Evolutionary conservation across 2,113 vertebrate genomes (phyloP), one percentile per base, ranked within the genome.

Genomic region (Lipophrys pholis): DNA sequence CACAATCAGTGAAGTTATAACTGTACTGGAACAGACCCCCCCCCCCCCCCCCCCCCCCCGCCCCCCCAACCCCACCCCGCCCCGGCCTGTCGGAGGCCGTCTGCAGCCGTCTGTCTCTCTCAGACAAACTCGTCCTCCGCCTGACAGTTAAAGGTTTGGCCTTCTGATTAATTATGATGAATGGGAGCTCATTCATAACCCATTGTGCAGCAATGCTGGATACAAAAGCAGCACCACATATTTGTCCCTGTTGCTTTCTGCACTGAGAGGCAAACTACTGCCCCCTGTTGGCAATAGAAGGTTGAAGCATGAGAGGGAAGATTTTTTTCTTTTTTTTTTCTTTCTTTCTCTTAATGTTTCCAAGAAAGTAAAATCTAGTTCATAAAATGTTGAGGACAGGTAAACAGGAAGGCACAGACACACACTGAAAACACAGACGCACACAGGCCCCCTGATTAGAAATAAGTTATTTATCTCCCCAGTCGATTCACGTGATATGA

Each of bases 141-240:
- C 57, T 87, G 90, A 89, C 88, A 87, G 83, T 49, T 73, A 84
- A 87, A 82, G 82, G 84, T 83, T 87, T 69, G 87, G 73, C 77
- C 69, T 69, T 11, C 76, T 87, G 85, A 90, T 88, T 87, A 88
- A 89, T 86, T 72, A 68, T 78, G 83, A 90, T 85, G 61, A 92
- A 90, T 82, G 74, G 79, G 57, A 58, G 49, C 81, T 85, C 82
- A 74, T 87, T 90, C 67, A 80, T 87, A 81, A 83, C 62, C 57
- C 67, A 72, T 82, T 84, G 76, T 88, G 83, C 67, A 41, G 53
- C 51, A 46, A 38, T 35, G 70, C 45, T 16, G 48, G 55, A 70
- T 48, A 11, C 77, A 70, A 56, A 56, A 11, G 21, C 61, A 65
- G 30, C 53, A 52, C 40, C 10, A 60, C 21, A 36, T 50, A 16